Base-by-base conservation (phyloP, 2,888 invertebrate species). In the Eubasilissa splendida region DNA sequence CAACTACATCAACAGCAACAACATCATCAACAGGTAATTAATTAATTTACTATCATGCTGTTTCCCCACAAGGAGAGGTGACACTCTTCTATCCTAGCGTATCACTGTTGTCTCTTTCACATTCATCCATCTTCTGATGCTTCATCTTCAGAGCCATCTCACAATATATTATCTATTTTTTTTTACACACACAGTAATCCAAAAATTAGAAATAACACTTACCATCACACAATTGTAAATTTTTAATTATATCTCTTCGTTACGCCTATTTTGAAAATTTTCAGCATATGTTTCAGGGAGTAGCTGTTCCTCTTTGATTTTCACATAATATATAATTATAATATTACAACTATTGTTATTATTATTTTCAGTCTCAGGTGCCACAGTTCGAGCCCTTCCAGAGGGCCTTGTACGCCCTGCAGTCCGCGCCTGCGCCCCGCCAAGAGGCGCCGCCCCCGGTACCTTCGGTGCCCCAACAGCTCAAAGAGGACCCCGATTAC, bases 1-100 rank as follows among this genome's bases (percentile, higher is more conserved):
- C 90, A 89, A 14, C 87, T 85, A 52, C 86, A 87, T 3, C 88
- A 87, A 83, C 90, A 89, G 82, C 85, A 82, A 52, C 85, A 78
- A 0, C 78, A 58, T 31, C 79, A 83, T 11, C 84, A 84, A n/a
- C 77, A 79, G 54, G 12, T 76, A 56, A 63, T 33, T 52, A 14
- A n/a, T n/a, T n/a, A n/a, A n/a, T n/a, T n/a, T n/a, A n/a, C 11
- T 11, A 22, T 14, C 66, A 65, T 78, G 78, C 73, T 11, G 12
- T 54, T 54, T 54, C 12, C 12, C 12, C 12, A 54, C 54, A 11
- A 11, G 10, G 10, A 11, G 12, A 11, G 54, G 54, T 2, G 10
- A 54, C 12, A 54, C 54, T 22, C 22, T 22, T 22, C 22, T 22
- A 22, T 22, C 22, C 22, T 22, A 22, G 22, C 22, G 22, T 22